Conservation (phyloP, 2,888 invertebrate genomes). For the Sycophila texana region DNA sequence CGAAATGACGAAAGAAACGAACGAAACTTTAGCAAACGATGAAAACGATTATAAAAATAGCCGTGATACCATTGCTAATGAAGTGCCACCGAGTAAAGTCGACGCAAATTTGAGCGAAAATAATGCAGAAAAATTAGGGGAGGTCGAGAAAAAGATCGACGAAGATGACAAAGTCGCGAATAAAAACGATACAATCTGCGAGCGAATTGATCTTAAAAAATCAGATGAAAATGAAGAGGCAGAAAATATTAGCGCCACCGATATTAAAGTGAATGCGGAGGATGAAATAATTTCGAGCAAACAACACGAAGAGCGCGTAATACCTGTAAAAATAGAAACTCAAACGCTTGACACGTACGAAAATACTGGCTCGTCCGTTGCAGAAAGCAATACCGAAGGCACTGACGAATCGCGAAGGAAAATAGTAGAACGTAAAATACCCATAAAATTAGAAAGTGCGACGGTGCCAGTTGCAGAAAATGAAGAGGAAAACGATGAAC, state of each 20-base stretch:
- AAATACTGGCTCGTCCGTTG: neutral
- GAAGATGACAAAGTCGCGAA: slow-evolving; percentile 2
- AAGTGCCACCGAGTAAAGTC: neutral
- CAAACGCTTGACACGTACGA: neutral
- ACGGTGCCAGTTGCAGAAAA: neutral
- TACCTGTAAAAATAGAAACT: slow-evolving; percentile 12
- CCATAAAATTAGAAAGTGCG: slow-evolving; percentile 9
- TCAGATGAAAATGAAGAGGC: neutral
- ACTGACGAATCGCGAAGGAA: neutral
- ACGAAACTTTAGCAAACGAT: slow-evolving; percentile 23
- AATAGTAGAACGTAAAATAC: slow-evolving; percentile 5
- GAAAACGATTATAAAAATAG: slow-evolving; percentile 33
- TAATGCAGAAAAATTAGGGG: neutral
- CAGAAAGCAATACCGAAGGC: neutral
- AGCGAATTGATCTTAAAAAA: too few species aligned
- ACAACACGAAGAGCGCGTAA: neutral
- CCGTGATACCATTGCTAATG: slow-evolving; percentile 22
- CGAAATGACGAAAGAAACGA: slow-evolving; percentile 38
- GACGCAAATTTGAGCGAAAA: slow-evolving; percentile 1
- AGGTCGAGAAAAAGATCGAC: neutral
- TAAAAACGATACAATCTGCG: neutral
- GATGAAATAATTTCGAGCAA: neutral
- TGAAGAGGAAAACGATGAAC: neutral
- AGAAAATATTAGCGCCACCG: neutral
- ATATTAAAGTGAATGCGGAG: neutral